Conservation (phyloP, 2,888 invertebrate species). For the Diaprepes abbreviatus region DNA sequence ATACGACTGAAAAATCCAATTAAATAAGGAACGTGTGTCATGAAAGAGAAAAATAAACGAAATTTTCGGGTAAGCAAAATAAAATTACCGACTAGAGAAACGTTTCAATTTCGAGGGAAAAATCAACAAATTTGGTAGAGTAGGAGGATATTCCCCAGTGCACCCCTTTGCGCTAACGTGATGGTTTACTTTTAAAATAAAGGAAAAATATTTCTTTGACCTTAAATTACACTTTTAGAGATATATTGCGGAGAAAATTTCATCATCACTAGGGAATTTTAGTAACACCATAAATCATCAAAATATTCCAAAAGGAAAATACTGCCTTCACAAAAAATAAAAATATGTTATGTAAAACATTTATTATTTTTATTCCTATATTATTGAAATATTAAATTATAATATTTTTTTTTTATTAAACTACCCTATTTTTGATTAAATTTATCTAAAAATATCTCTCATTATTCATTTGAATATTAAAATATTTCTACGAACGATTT, state of each 20-base stretch:
- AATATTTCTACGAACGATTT: not conserved
- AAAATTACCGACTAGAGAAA: slow-evolving; percentile 32
- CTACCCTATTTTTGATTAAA: too few species aligned
- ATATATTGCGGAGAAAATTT: not conserved
- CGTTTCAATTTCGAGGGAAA: slow-evolving; percentile 33
- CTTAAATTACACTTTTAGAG: not conserved
- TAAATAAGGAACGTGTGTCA: not conserved
- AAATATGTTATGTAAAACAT: too few species aligned
- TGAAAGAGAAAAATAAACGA: slow-evolving; percentile 1
- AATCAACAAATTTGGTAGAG: slow-evolving; percentile 31
- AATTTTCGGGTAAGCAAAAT: slow-evolving; percentile 17
- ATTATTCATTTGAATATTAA: not conserved
- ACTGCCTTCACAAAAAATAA: too few species aligned
- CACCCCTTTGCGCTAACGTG: slow-evolving; percentile 6
- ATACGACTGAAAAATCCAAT: slow-evolving; percentile 5
- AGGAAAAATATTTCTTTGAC: not conserved
- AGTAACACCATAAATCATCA: too few species aligned
- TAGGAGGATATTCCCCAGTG: slow-evolving; percentile 9
- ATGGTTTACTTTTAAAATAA: slow-evolving; percentile 1
- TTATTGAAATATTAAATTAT: too few species aligned
- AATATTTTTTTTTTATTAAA: too few species aligned
- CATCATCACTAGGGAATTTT: too few species aligned
- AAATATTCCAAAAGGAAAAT: too few species aligned
- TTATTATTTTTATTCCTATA: too few species aligned
- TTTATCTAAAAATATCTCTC: not conserved